Conservation (phyloP, 2,888 invertebrate genomes). For the Napeogenes inachia region DNA sequence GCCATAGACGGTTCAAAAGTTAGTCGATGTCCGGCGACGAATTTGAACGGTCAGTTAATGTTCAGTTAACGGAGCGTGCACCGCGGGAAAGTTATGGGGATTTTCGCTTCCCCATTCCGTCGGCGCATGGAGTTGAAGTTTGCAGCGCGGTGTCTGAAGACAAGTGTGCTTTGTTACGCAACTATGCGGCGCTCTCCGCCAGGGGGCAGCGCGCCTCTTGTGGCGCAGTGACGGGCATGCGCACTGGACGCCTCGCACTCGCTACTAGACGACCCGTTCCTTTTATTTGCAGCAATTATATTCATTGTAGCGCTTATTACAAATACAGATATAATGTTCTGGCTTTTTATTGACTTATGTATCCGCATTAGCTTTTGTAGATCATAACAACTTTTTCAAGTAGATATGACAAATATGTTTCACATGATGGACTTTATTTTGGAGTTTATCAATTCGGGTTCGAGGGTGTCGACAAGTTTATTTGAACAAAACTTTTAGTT, state of each 20-base stretch:
- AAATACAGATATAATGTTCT: constrained; percentile 17
- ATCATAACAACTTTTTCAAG: too few relatives aligned
- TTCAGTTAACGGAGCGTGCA: constrained; percentile 41
- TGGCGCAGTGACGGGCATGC: constrained; percentile 77
- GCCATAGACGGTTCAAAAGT: constrained; percentile 11
- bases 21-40: constrained; percentile 6
- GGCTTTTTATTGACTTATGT: constrained; percentile 1
- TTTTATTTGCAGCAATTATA: constrained; percentile 30
- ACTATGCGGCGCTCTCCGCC: constrained; percentile 70
- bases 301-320: constrained; percentile 24
- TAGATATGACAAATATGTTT: neutral
- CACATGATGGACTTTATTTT: neutral
- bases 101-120: constrained; percentile 61
- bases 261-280: constrained; percentile 26
- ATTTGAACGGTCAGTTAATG: constrained; percentile 2
- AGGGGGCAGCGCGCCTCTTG: constrained; percentile 71
- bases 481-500: neutral
- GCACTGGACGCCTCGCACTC: constrained; percentile 45
- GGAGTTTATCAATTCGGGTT: neutral
- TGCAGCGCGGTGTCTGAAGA: constrained; percentile 63
- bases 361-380: neutral
- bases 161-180: constrained; percentile 76
- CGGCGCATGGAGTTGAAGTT: constrained; percentile 66
- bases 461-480: neutral
- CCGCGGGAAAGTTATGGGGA: constrained; percentile 67